phyloP scores from a whole-genome alignment of 2,113 vertebrate species.

The Craseonycteris thonglongyai region DNA sequence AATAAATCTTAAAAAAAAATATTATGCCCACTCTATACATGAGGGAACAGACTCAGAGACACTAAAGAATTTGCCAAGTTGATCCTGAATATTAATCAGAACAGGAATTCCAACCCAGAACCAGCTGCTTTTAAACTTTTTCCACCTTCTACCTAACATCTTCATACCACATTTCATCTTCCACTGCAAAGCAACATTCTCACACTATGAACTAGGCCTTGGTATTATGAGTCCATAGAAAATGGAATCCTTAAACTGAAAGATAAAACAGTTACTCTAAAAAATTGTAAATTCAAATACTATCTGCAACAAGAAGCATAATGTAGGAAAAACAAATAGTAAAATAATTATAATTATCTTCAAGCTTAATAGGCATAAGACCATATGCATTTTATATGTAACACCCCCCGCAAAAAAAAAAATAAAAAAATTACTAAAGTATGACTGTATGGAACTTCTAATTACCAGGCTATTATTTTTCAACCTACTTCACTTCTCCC shows the following conservation, averaged over 20 bases:
- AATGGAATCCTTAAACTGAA: background rate
- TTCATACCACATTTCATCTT: background rate
- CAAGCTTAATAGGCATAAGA: background rate
- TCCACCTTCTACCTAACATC: background rate
- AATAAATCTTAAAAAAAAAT: too few species aligned
- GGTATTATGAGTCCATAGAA: background rate
- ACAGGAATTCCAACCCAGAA: background rate
- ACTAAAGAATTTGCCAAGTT: background rate
- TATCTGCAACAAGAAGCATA: background rate
- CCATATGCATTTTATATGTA: background rate
- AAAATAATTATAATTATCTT: background rate
- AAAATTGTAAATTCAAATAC: background rate
- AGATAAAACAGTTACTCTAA: background rate
- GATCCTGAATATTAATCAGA: background rate
- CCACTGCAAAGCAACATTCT: background rate
- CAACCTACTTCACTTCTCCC: background rate
- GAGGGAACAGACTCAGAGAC: background rate
- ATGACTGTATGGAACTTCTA: background rate
- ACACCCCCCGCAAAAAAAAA: too few species aligned
- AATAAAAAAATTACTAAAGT: background rate
- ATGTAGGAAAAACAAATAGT: background rate
- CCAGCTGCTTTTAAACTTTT: background rate
- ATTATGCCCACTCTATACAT: too few species aligned
- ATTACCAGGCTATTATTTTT: background rate
- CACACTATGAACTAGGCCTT: background rate